Percentiles rank a stretch among this genome's conserved stretches.
These are phyloP conservation scores for Cassiopea xamachana DNA, from an alignment of 30 jellyfish, hydroid and myxozoan genomes.

Conservation along the genomic window DNA sequence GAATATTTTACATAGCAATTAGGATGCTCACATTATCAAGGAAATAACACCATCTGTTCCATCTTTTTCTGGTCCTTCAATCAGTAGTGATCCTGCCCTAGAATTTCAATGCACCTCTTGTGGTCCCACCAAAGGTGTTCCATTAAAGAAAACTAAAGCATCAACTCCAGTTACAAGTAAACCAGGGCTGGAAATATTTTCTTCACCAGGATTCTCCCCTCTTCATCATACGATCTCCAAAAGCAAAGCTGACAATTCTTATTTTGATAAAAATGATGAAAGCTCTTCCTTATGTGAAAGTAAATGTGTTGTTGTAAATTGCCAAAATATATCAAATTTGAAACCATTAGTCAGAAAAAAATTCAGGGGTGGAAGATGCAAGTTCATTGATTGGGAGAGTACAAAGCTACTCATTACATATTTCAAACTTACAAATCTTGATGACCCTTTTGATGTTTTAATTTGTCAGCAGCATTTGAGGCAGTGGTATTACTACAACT, in stretches of 20 bases:
- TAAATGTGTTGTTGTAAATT: neutral
- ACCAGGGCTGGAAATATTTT: neutral
- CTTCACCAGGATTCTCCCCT: neutral
- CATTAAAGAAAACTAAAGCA: neutral
- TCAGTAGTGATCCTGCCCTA: neutral
- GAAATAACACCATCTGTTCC: too few species aligned
- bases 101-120: neutral
- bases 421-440: neutral
- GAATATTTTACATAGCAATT: too few species aligned
- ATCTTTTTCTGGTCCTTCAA: too few species aligned
- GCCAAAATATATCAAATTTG: neutral
- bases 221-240: neutral
- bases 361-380: neutral
- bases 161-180: neutral
- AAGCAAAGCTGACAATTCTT: too few species aligned
- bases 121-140: neutral
- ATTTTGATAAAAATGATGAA: too few species aligned
- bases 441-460: neutral
- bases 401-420: neutral
- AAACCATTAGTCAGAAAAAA: neutral
- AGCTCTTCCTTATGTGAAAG: too few species aligned
- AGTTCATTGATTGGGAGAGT: neutral
- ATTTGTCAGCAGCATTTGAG: neutral
- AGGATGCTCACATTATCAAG: too few species aligned
- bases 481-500: neutral